Base-by-base conservation (phyloP, 2,888 invertebrate species). In the Conistra vaccinii region DNA sequence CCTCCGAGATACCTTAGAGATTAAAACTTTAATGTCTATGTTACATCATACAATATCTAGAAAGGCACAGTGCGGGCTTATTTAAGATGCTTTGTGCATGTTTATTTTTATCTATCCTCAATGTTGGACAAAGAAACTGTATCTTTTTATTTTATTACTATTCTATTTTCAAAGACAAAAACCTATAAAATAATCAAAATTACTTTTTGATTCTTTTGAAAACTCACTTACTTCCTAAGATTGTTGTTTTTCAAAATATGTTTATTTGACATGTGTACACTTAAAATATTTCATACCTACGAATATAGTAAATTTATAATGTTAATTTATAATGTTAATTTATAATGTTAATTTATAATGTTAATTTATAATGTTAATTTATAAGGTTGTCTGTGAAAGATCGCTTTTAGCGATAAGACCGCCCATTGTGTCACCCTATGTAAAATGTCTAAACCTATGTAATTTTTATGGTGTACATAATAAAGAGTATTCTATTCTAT, bases 1-100 rank as follows among this genome's bases (percentile, higher is more conserved):
- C 77, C 78, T 67, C 84, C 80, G 78, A 84, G 78, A 85, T 81
- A 85, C 82, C 87, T 84, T 75, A 80, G 69, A 86, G 70, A 79
- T 77, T 76, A 67, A 78, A 78, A 81, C 35, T 69, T 65, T 70
- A 74, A 82, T 76, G 62, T 69, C 76, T 84, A 71, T 39, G 63
- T 77, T 68, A 72, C 67, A 80, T 69, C 58, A 72, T 60, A 74
- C 57, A 71, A 72, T 61, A 73, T 58, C 42, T 66, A 72, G 39
- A 73, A 69, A 65, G 10, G 39, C n/a, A 71, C n/a, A 57, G 29
- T 32, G n/a, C 32, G 17, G 14, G 7, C 5, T 51, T 55, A 3
- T 23, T 26, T 58, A 53, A 17, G 3, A 58, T 10, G 32, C 65
- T 53, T 29, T 9, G 51, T 69, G 23, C 53, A 20, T 17, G 14